Percentiles rank a stretch among this genome's conserved stretches.
phyloP scores from a whole-genome alignment of 2,888 invertebrate genomes.

The Eilema caniola region DNA sequence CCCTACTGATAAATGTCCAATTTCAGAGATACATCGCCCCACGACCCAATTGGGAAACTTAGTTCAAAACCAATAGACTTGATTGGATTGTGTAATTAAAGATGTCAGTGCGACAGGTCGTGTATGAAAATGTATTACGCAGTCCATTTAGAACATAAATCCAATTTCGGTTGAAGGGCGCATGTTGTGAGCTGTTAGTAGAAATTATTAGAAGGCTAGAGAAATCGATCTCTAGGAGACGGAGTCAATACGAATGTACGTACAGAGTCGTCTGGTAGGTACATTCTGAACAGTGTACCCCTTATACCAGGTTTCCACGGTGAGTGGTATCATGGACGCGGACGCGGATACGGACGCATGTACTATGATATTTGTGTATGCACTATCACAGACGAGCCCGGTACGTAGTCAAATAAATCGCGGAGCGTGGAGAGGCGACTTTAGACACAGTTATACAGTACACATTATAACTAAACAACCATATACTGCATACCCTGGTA shows the following conservation, averaged over 20 bases:
- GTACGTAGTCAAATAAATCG: too few relatives aligned
- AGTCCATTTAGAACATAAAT: background rate
- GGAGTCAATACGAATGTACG: background rate
- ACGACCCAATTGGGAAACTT: constrained; percentile 9
- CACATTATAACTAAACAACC: too few relatives aligned
- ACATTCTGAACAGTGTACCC: too few relatives aligned
- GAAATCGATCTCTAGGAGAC: background rate
- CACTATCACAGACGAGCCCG: too few relatives aligned
- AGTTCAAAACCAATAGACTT: constrained; percentile 13
- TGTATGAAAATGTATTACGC: background rate
- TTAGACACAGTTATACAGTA: too few relatives aligned
- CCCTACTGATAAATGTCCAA: background rate
- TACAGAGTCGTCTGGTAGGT: background rate
- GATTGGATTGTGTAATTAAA: constrained; percentile 25
- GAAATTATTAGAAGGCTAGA: background rate
- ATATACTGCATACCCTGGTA: too few relatives aligned
- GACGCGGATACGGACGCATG: too few relatives aligned
- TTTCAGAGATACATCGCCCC: background rate
- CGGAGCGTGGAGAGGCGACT: too few relatives aligned
- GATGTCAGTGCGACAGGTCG: background rate
- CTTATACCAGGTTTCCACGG: too few relatives aligned
- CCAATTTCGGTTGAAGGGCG: background rate
- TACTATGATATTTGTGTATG: too few relatives aligned
- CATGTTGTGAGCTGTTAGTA: background rate
- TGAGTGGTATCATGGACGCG: too few relatives aligned